phyloP scores from a whole-genome alignment of 2,888 invertebrate genomes.

The Hipparchia semele region DNA sequence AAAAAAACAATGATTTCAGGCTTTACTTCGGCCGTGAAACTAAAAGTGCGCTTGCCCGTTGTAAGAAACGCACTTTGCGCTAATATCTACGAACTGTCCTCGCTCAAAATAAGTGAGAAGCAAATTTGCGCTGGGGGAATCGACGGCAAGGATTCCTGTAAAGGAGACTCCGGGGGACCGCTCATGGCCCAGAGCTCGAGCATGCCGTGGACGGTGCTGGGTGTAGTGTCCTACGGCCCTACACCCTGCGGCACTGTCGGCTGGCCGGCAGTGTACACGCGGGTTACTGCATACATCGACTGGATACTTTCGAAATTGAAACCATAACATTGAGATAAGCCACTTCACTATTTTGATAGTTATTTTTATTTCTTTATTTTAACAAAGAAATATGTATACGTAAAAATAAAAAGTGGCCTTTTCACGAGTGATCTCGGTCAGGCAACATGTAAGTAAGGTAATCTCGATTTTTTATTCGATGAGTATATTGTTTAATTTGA shows the following conservation, averaged over 20 bases:
- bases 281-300: constrained; percentile 12
- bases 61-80: constrained; percentile 74
- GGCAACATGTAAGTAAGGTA: no score
- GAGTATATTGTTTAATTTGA: no score
- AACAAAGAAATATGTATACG: no score
- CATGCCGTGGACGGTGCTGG: constrained; percentile 82
- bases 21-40: constrained; percentile 79
- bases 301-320: constrained; percentile 6
- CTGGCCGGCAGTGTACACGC: constrained; percentile 55
- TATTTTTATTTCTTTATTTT: no score
- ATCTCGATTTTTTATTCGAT: no score
- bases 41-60: constrained; percentile 72
- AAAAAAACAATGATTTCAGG: constrained; percentile 53
- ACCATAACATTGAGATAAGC: neutral
- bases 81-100: constrained; percentile 71
- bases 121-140: constrained; percentile 86
- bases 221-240: constrained; percentile 81
- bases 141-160: constrained; percentile 83
- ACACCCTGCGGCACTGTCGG: constrained; percentile 71
- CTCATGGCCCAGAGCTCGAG: constrained; percentile 69
- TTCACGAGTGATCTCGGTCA: no score
- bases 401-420: no score
- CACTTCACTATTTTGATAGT: no score
- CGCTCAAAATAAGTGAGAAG: constrained; percentile 77
- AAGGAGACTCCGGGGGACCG: constrained; percentile 87